phyloP scores from a whole-genome alignment of 35 echinoderm and acorn worm species.

The Heliocidaris erythrogramma region DNA sequence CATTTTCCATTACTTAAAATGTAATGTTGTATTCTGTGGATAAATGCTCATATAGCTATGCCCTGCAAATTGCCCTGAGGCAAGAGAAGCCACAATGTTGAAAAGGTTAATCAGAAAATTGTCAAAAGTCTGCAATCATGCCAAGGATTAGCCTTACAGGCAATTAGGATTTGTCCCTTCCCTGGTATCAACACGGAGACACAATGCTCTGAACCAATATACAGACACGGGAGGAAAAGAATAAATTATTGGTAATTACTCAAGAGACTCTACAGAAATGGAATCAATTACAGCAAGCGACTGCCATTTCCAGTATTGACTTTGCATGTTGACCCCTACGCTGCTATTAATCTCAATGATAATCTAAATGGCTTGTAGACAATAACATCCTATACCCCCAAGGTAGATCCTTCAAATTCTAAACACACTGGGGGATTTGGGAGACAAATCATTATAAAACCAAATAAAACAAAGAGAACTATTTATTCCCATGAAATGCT shows the following conservation, averaged over 20 bases:
- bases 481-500: background rate
- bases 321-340: background rate
- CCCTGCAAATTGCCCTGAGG: background rate
- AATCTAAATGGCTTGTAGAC: background rate
- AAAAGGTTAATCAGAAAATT: background rate
- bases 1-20: background rate
- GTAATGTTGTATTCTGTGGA: background rate
- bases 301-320: background rate
- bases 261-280: background rate
- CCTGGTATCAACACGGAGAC: background rate
- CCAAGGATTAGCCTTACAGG: background rate
- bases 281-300: background rate
- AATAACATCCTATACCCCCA: background rate
- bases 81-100: background rate
- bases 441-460: too few relatives aligned
- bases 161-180: background rate
- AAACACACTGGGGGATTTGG: background rate
- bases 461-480: too few relatives aligned
- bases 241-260: background rate
- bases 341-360: background rate
- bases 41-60: background rate
- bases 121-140: background rate
- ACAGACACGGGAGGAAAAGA: background rate
- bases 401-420: background rate
- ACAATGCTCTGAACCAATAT: background rate